Evolutionary conservation across 1,140 invertebrate genomes (phyloP).

Genomic region (Heliconius congener): DNA sequence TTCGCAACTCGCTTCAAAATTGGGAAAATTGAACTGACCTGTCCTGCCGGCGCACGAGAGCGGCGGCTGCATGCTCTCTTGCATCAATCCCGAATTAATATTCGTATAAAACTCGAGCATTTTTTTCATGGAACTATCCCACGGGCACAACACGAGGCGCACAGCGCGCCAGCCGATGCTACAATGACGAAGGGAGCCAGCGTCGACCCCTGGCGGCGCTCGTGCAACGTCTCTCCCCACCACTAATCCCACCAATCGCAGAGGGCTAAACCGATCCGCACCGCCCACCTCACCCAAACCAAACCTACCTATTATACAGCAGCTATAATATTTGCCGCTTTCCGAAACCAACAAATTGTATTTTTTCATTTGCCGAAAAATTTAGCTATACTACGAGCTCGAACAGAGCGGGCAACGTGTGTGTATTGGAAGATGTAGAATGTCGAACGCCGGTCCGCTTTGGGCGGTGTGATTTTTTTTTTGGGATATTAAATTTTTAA

Average conservation of each 20-base stretch:
- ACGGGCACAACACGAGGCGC: constrained; percentile 50
- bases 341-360: constrained; percentile 65
- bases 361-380: constrained; percentile 52
- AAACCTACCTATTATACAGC: constrained; percentile 72
- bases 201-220: constrained; percentile 40
- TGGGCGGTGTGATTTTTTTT: constrained; percentile 7
- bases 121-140: constrained; percentile 54
- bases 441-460: neutral
- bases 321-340: constrained; percentile 66
- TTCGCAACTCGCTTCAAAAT: constrained; percentile 20
- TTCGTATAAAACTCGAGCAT: constrained; percentile 79
- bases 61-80: constrained; percentile 76
- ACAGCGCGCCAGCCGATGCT: constrained; percentile 47
- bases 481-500: constrained; percentile 21
- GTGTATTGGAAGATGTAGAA: neutral
- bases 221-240: constrained; percentile 43
- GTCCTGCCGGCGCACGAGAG: constrained; percentile 78
- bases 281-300: constrained; percentile 57
- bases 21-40: constrained; percentile 61
- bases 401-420: constrained; percentile 1
- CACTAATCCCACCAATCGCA: constrained; percentile 56
- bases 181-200: constrained; percentile 52
- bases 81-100: constrained; percentile 79
- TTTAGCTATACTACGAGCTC: constrained; percentile 22
- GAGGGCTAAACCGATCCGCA: constrained; percentile 33